phyloP scores from a whole-genome alignment of 2,797 vertebrate species.

The Momotus momota region DNA sequence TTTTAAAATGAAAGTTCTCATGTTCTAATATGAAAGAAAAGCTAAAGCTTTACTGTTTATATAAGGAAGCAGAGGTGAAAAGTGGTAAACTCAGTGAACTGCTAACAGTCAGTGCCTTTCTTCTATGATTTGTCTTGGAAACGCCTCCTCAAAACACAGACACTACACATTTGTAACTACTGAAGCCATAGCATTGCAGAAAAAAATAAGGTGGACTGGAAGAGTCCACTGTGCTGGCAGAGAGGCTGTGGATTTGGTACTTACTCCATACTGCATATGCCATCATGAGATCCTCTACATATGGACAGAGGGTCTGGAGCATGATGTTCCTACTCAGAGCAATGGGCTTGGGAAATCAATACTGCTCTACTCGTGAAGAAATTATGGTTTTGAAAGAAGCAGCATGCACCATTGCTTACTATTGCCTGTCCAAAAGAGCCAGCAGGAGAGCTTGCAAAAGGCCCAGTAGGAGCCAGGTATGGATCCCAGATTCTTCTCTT shows the following conservation, averaged over 20 bases:
- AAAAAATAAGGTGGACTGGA: not conserved
- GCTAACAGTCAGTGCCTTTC: not conserved
- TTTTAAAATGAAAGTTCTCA: not conserved
- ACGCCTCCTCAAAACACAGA: not conserved
- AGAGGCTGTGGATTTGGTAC: not conserved
- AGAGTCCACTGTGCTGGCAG: not conserved
- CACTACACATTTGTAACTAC: not conserved
- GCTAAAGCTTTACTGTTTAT: slow-evolving; percentile 18
- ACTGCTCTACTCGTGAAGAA: not conserved
- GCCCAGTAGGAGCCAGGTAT: fast-evolving
- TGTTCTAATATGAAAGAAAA: slow-evolving; percentile 9
- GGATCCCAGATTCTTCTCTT: not conserved
- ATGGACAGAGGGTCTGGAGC: not conserved
- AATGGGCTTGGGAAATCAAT: not conserved
- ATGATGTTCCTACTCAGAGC: not conserved
- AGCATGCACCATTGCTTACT: not conserved
- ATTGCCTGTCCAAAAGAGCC: not conserved
- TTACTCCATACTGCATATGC: not conserved
- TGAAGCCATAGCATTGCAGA: not conserved
- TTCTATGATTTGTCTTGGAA: slow-evolving; percentile 1
- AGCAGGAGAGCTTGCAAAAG: not conserved
- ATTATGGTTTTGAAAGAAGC: not conserved
- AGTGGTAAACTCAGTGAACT: not conserved
- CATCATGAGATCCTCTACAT: not conserved
- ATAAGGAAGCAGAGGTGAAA: slow-evolving; percentile 7